Conservation (phyloP, 1,140 invertebrate genomes). For the Neelides sp. region DNA sequence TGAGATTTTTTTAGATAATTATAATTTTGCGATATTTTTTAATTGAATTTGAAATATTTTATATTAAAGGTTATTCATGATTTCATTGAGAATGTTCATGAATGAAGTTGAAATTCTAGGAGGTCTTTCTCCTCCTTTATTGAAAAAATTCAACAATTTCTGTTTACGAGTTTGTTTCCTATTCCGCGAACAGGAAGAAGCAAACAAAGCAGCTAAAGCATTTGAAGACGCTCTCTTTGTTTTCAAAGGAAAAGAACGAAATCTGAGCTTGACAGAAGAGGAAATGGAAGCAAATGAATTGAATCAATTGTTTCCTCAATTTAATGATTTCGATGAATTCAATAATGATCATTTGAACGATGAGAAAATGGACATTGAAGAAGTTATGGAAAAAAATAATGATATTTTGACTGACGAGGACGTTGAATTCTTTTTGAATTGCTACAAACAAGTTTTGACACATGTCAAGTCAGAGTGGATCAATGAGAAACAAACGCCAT, state of each 20-base stretch:
- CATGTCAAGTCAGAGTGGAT: constrained; percentile 19
- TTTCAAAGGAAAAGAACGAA: constrained; percentile 45
- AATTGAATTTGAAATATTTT: constrained; percentile 1
- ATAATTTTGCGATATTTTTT: too few relatives aligned
- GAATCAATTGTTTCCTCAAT: constrained; percentile 59
- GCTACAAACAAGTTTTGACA: constrained; percentile 7
- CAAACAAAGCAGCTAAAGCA: constrained; percentile 49
- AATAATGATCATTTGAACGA: constrained; percentile 48
- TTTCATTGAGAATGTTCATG: constrained; percentile 27
- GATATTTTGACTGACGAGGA: constrained; percentile 6
- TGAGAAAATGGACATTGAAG: constrained; percentile 24
- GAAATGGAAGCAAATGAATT: constrained; percentile 57
- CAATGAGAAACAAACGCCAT: neutral
- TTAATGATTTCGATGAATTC: constrained; percentile 43
- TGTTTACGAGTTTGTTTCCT: too few relatives aligned
- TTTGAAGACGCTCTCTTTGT: constrained; percentile 71
- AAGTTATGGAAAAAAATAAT: neutral
- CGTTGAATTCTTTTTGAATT: constrained; percentile 15
- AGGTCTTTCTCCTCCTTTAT: constrained; percentile 18
- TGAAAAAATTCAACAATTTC: constrained; percentile 33
- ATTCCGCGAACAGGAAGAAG: constrained; percentile 57
- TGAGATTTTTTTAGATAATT: too few relatives aligned
- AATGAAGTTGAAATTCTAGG: constrained; percentile 22
- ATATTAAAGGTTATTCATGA: constrained; percentile 21
- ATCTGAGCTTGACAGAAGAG: constrained; percentile 54